Percentiles rank a stretch among this genome's conserved stretches.
Conservation (phyloP, 2,888 invertebrate species). For the Serrognathus titanus region DNA sequence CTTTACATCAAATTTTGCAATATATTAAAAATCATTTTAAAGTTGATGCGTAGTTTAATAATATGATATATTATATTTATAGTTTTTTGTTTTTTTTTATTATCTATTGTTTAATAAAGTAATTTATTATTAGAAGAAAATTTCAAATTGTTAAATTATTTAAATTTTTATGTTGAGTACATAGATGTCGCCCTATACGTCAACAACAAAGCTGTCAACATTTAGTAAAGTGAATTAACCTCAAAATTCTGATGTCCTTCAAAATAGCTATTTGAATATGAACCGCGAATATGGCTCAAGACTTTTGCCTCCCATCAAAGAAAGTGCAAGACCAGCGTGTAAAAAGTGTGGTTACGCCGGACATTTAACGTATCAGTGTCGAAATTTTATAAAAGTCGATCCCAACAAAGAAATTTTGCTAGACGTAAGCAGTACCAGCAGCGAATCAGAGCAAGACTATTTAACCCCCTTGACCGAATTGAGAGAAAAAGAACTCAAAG, state of each 20-base stretch:
- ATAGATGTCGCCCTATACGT: too few species aligned
- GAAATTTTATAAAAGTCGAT: conserved; percentile 92
- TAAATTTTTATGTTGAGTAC: too few species aligned
- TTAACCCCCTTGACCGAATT: conserved; percentile 78
- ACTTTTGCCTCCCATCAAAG: conserved; percentile 59
- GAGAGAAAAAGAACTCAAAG: conserved; percentile 71
- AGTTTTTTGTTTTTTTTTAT: too few species aligned
- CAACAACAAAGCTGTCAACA: too few species aligned
- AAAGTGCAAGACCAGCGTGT: conserved; percentile 82
- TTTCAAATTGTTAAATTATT: too few species aligned
- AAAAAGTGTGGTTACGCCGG: conserved; percentile 96
- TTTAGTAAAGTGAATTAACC: too few species aligned
- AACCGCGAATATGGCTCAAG: conserved; percentile 47
- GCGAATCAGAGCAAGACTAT: conserved; percentile 80
- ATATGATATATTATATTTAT: neutral
- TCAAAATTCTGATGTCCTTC: too few species aligned
- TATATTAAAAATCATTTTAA: conserved; percentile 70
- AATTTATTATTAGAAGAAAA: too few species aligned
- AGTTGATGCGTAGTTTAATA: conserved; percentile 19
- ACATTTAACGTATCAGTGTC: conserved; percentile 92
- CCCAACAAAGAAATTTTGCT: conserved; percentile 89
- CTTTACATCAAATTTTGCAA: conserved; percentile 70
- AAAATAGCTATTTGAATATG: neutral
- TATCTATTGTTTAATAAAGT: neutral
- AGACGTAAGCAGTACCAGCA: conserved; percentile 93